Evolutionary conservation across 35 echinoderm and acorn worm species (phyloP).

Genomic region (Strongylocentrotus purpuratus): DNA sequence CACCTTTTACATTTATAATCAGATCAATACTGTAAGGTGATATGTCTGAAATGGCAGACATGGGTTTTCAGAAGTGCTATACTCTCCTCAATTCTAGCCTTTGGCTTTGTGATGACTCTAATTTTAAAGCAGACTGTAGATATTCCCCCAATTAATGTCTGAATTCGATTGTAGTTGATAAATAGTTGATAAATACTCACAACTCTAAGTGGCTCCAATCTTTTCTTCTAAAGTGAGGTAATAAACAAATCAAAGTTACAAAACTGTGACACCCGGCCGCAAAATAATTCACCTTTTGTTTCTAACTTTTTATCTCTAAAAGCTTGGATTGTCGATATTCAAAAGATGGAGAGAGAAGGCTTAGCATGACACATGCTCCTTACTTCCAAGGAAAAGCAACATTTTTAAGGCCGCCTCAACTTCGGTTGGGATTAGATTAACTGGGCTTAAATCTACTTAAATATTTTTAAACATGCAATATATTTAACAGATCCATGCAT

Average conservation of each 20-base stretch:
- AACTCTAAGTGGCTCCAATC: not conserved
- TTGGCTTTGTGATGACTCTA: too few relatives aligned
- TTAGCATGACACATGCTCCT: too few relatives aligned
- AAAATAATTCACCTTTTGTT: not conserved
- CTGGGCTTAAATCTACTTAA: not conserved
- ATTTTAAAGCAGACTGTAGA: not conserved
- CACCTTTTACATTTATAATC: not conserved
- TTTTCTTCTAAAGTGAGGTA: conserved; percentile 12
- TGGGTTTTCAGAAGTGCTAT: not conserved
- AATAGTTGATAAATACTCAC: not conserved
- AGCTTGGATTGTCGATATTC: too few relatives aligned
- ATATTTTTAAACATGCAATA: too few relatives aligned
- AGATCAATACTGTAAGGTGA: not conserved
- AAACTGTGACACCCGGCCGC: not conserved
- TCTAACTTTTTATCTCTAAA: not conserved
- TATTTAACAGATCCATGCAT: too few relatives aligned
- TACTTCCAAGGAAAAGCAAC: too few relatives aligned
- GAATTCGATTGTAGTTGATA: not conserved
- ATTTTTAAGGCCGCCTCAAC: not conserved
- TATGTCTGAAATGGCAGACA: not conserved
- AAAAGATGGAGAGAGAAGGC: too few relatives aligned
- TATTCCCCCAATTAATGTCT: not conserved
- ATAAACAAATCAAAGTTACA: not conserved
- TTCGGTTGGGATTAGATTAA: not conserved
- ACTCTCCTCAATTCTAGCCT: too few relatives aligned